Base-by-base conservation (phyloP, 2,888 invertebrate species). In the Serripes groenlandicus region DNA sequence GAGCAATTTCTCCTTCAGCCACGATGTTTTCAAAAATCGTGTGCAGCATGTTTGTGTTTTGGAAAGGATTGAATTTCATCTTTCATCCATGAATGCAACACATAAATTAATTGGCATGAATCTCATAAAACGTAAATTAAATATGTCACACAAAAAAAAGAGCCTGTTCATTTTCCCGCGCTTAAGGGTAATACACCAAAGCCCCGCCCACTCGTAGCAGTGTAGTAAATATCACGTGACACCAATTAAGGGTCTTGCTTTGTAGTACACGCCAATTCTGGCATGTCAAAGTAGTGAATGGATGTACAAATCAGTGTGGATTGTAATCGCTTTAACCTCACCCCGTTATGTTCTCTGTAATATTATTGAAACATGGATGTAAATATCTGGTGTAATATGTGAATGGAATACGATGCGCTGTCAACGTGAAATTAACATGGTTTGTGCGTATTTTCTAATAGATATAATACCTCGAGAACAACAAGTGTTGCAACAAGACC, bases 201-300 rank as follows among this genome's bases (percentile, higher is more conserved):
- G 84, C 84, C 78, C 73, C 88, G 88, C 88, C 88, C 86, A 78
- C 84, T n/a, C 42, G 35, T 35, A 35, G 66, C n/a, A 66, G 75
- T 68, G 75, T 75, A 86, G 88, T 66, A 66, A 66, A 66, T 28
- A 42, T 69, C 83, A 80, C 83, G 79, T 83, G 83, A 80, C 73
- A 32, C 68, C 79, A 72, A 78, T 79, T 69, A 78, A 83, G 75
- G 26, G 54, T 60, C 68, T 60, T 77, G 58, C n/a, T n/a, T 68
- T 70, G 81, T 85, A 71, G 42, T 76, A 74, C 76, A 75, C 79
- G 81, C 78, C 81, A 82, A 79, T 85, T 81, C 85, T 81, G 85
- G 78, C 85, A 85, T 85, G 85, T 85, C 85, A 85, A 79, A 72
- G 70, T 77, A 32, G 54, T 76, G 42, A 76, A 75, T 76, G 76